Evolutionary conservation across 2,113 vertebrate genomes (phyloP), one percentile per base, ranked within the genome.

Genomic region (Pungitius pungitius): DNA sequence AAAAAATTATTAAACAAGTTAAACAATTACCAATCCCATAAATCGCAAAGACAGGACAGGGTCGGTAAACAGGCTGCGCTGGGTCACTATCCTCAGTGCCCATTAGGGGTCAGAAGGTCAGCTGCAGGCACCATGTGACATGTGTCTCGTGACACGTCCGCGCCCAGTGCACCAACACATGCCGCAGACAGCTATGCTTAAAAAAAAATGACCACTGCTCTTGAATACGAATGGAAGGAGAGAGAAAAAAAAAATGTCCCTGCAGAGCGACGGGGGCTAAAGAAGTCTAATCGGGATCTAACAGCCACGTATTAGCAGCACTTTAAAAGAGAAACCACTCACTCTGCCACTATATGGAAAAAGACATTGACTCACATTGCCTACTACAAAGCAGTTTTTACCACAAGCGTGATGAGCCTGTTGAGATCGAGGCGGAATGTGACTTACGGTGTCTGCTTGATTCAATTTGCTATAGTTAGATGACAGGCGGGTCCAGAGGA

Each of bases 71-170:
- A 75, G 20, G 52, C 69, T 62, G 58, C 8, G 18, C 61, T 17
- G 22, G 73, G 56, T 76, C 62, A 64, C 63, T 42, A 18, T 70
- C 78, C 83, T 86, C 37, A 14, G 27, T 69, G 57, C 27, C 75
- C 76, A 80, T 69, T 61, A 58, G 49, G 65, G 76, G 64, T 89
- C 85, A 85, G 82, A 43, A 80, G 76, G 65, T 76, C 73, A 69
- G 72, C 86, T 64, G 65, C 65, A 76, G 77, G 82, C 62, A 43
- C 75, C 84, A 81, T 43, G 63, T 81, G 81, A 88, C 82, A 70
- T 24, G 20, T 55, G 64, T 87, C 69, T 76, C 65, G 54, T 86
- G 84, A 85, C 76, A 74, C 81, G 35, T 56, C 51, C 61, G 39
- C 58, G 35, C 76, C 64, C 40, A 4, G 20, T 45, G 33, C 20